Evolutionary conservation across 1,140 invertebrate species (phyloP), one percentile per base, ranked within the genome.

Genomic region (Eciton burchellii): DNA sequence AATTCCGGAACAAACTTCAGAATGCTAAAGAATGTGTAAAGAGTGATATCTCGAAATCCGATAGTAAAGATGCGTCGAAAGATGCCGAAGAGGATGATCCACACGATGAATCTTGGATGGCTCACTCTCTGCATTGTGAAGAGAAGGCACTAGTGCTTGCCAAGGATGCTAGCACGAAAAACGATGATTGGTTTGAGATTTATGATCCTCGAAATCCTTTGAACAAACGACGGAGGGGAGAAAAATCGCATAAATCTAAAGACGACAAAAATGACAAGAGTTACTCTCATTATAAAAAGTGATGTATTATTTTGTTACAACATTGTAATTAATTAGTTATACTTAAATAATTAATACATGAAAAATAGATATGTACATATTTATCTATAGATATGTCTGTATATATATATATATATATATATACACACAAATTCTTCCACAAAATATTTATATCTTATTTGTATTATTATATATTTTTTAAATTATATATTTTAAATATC

Each of bases 111-210:
- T 96, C 94, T 41, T 95, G 96, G 98, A 94, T 99, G 91, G 94
- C 95, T 4, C 98, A 99, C 91, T 95, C 95, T 49, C 94, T 99
- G 12, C 94, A 95, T 14, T 98, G 98, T 91, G 96, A 98, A 84
- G 96, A 97, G 11, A 95, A 96, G 81, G 94, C 94, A 0, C 95
- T 96, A 0, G 96, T 98, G 19, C 94, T 98, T 70, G 99, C 99
- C 0, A 98, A 99, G 92, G 99, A 99, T 95, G 99, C 99, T 0
- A 99, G 98, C 88, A 97, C 96, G 4, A 98, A 98, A 92, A 95
- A 96, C 73, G 97, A 98, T 88, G 98, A 99, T 92, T 98, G 99
- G 97, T 99, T 99, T 92, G 98, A 99, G 90, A 98, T 99, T 77
- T 97, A 97, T 90, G 98, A 99, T 94, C 99, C 99, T 0, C 94